Evolutionary conservation across 2,113 vertebrate genomes (phyloP), one percentile per base, ranked within the genome.

Genomic region (Lepidothrix coronata): DNA sequence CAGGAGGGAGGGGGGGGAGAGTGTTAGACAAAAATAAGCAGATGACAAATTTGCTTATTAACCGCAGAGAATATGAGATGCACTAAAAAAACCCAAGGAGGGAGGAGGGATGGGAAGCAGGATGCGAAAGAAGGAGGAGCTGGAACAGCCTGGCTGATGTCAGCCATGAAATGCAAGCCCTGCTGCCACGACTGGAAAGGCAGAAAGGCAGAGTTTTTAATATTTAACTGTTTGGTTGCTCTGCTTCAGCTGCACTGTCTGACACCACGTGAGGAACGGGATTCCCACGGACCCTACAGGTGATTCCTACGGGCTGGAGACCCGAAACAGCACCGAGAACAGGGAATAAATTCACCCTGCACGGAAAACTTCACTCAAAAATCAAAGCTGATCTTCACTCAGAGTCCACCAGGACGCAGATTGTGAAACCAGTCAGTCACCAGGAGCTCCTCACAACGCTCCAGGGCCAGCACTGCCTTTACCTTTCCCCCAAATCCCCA

Each of bases 11-110:
- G 58, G 39, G 4, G 49, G 62, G 51, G 80, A 51, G 12, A 84
- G 44, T 0, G 37, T 18, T 7, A 80, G 55, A 76, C 77, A 74
- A 91, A 89, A 94, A 86, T 67, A 63, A 93, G 70, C 92, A 95
- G 79, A 79, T 85, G 91, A 92, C 89, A 87, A 93, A 95, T 94
- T 63, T 82, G 65, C 61, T 94, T 91, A 81, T 93, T 87, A 93
- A 83, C 55, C 48, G 78, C 61, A 33, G 3, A 61, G 71, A 85
- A 44, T 46, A 58, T 31, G 63, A 84, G 68, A 25, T 33, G 62
- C 24, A 73, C 79, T 39, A 33, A 59, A 67, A 80, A 67, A 84
- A 63, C 1, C 31, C 9, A 51, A 70, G 77, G 70, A 63, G 44
- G 39, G 66, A 52, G 67, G 44, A 63, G 80, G 55, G 48, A 27